Evolutionary conservation across 2,888 invertebrate species (phyloP), one percentile per base, ranked within the genome.

Genomic region (Plemyria rubiginata): DNA sequence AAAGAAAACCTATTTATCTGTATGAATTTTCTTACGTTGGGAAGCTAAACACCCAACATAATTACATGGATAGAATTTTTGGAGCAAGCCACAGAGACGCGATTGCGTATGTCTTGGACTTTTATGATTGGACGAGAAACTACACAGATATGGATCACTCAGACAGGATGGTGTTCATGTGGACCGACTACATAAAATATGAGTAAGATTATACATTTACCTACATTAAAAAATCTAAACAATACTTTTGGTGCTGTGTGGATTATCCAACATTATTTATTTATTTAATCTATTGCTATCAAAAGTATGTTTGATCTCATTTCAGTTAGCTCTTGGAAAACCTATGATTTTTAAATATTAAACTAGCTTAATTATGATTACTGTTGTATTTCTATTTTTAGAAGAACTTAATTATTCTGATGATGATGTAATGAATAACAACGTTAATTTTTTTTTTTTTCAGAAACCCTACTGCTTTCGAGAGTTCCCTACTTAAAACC

Each of bases 61-160:
- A 72, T 32, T 91, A 82, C 16, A 85, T 85, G 85, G 86, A 90
- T 16, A 82, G 63, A 65, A 71, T 91, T 22, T 82, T 80, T 67
- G 92, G 91, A 0, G 91, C 92, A 0, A 90, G 89, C 63, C 92
- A 92, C 60, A 84, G 92, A 71, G 92, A 92, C 60, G 91, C 91
- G 68, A 82, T 85, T 0, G 81, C 90, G 0, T 91, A 92, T 54
- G 67, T 91, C 13, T 66, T 91, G 53, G 91, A 92, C 69, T 91
- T 92, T 69, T 82, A 73, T 58, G 80, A 81, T 5, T 82, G 68
- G 65, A 89, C 90, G 0, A 81, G 78, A 12, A 79, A 73, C 16
- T 73, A 77, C 4, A 81, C 76, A 13, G 92, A 92, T 70, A 70
- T 91, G 65, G 82, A 88, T 63, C 86, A 79, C 0, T 83, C 90